phyloP scores from a whole-genome alignment of 1,140 invertebrate genomes.

The Alviniconcha marisindica region DNA sequence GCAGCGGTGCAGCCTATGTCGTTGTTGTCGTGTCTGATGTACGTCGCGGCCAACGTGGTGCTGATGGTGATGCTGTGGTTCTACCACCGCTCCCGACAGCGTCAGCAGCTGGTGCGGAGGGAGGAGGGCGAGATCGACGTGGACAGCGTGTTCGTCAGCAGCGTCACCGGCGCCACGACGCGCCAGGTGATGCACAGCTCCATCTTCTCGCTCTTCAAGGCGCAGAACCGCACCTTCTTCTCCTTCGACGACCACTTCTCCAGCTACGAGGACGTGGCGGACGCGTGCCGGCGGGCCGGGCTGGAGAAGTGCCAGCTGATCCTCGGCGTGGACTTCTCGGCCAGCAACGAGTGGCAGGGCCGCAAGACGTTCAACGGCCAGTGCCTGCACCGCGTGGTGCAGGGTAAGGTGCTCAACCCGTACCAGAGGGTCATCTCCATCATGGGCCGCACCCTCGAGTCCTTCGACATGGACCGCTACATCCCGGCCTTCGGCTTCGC shows the following conservation, averaged over 20 bases:
- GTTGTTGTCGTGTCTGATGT: conserved; percentile 54
- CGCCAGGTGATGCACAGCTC: conserved; percentile 56
- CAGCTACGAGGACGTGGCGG: conserved; percentile 71
- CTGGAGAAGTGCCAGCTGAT: conserved; percentile 76
- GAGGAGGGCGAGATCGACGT: background rate
- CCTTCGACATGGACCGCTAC: conserved; percentile 74
- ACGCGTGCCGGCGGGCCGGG: conserved; percentile 75
- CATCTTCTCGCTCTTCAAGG: conserved; percentile 65
- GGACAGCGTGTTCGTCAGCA: background rate
- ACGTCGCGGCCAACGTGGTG: conserved; percentile 57
- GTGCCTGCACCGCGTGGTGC: conserved; percentile 73
- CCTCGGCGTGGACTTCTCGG: conserved; percentile 79
- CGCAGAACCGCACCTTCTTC: conserved; percentile 59
- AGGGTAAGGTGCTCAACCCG: conserved; percentile 67
- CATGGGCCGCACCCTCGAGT: conserved; percentile 77
- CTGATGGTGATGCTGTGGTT: conserved; percentile 56
- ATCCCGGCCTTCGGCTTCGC: conserved; percentile 79
- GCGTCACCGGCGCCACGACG: background rate
- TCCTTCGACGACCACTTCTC: conserved; percentile 71
- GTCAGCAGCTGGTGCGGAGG: conserved; percentile 36
- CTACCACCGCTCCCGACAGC: conserved; percentile 40
- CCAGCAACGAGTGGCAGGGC: conserved; percentile 80
- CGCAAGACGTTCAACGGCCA: conserved; percentile 76
- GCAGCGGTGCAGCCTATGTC: conserved; percentile 46
- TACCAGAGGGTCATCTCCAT: conserved; percentile 77